Conservation (phyloP, 2,888 invertebrate genomes). For the Cactoblastis cactorum region DNA sequence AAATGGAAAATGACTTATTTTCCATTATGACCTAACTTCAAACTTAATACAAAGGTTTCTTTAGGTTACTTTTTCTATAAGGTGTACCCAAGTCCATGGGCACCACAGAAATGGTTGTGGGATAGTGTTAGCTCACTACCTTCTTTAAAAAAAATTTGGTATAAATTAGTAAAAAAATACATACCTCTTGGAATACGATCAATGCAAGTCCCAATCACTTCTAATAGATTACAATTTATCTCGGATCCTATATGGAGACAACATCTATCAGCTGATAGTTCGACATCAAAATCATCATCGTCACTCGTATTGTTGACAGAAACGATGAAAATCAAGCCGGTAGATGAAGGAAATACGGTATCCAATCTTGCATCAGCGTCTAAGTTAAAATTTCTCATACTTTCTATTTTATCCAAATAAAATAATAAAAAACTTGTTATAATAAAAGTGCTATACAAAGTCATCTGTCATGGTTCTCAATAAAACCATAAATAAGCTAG, state of each 20-base stretch:
- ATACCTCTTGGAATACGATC: conserved; percentile 44
- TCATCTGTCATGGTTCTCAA: conserved; percentile 40
- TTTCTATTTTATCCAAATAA: conserved; percentile 26
- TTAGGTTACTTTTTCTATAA: no score
- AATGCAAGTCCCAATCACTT: conserved; percentile 42
- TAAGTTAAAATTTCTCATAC: conserved; percentile 31
- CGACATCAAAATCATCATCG: conserved; percentile 38
- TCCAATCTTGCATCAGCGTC: conserved; percentile 36
- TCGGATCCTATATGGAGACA: conserved; percentile 39
- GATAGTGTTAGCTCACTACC: no score
- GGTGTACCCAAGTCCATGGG: not conserved
- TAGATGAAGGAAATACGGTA: conserved; percentile 27
- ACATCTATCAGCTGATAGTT: conserved; percentile 50
- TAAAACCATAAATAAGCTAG: not conserved
- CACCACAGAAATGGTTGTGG: no score
- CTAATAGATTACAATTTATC: conserved; percentile 44
- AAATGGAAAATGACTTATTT: no score
- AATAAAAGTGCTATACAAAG: conserved; percentile 50
- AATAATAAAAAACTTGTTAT: conserved; percentile 34
- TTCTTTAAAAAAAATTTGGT: not conserved
- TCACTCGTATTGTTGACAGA: conserved; percentile 51
- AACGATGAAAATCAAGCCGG: conserved; percentile 46
- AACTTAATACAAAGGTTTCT: no score
- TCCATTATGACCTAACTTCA: no score
- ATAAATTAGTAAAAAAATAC: conserved; percentile 11